Conservation (phyloP, 1,140 invertebrate genomes). For the Doryteuthis pealeii region DNA sequence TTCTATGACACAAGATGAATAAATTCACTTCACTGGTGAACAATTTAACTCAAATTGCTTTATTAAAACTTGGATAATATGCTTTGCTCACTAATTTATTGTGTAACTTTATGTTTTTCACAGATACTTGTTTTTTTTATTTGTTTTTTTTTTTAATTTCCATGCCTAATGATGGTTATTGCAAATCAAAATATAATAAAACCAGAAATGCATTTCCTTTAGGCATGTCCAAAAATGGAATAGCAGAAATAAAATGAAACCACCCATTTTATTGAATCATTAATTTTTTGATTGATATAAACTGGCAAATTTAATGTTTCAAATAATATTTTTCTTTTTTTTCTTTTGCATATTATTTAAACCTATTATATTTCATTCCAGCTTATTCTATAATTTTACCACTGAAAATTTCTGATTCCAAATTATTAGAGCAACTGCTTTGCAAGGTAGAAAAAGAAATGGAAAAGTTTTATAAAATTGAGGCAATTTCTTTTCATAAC, state of each 20-base stretch:
- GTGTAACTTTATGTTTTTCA: background rate
- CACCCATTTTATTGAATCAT: too few species aligned
- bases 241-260: too few species aligned
- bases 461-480: background rate
- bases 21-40: background rate
- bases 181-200: too few species aligned
- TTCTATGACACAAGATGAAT: slow-evolving; percentile 5
- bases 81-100: background rate
- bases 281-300: too few species aligned
- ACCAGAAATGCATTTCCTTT: too few species aligned
- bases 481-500: background rate
- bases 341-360: background rate
- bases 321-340: background rate
- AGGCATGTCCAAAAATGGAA: too few species aligned
- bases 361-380: background rate
- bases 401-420: background rate
- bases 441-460: too few species aligned
- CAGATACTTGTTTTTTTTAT: too few species aligned
- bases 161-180: too few species aligned
- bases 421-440: too few species aligned
- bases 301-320: too few species aligned
- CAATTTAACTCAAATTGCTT: background rate
- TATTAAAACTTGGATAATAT: background rate
- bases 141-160: too few species aligned
- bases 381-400: background rate